phyloP scores from a whole-genome alignment of 2,888 invertebrate species.

The Hirtodrosophila cameraria region DNA sequence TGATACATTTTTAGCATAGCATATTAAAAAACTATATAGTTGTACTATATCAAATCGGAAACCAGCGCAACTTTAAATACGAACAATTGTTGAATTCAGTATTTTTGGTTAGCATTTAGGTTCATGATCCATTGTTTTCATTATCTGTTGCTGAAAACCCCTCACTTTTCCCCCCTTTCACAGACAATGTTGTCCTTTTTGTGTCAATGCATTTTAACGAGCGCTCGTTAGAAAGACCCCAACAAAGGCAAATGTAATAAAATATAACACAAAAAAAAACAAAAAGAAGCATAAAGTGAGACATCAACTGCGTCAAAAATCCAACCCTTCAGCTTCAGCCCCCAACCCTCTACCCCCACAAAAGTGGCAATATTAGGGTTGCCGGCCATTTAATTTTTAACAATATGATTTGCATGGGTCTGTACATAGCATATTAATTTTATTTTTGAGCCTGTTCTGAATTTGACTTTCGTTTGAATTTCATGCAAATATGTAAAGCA shows the following conservation, averaged over 20 bases:
- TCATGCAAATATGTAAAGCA: too few relatives aligned
- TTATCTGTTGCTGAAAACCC: slow-evolving; percentile 65
- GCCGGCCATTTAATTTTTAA: slow-evolving; percentile 41
- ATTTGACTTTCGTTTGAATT: too few relatives aligned
- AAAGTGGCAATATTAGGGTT: slow-evolving; percentile 35
- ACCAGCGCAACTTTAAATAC: slow-evolving; percentile 65
- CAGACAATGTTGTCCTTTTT: slow-evolving; percentile 69
- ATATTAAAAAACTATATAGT: slow-evolving; percentile 50
- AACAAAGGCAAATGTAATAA: slow-evolving; percentile 72
- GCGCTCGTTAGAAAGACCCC: slow-evolving; percentile 70
- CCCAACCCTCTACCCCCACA: background rate
- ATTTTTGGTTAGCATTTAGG: slow-evolving; percentile 65
- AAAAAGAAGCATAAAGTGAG: slow-evolving; percentile 24
- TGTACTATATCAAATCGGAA: slow-evolving; percentile 40
- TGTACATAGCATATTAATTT: slow-evolving; percentile 46
- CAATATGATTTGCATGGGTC: slow-evolving; percentile 58
- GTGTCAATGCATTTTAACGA: slow-evolving; percentile 75
- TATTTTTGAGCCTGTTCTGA: too few relatives aligned
- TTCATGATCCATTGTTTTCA: slow-evolving; percentile 75
- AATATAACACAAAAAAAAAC: slow-evolving; percentile 34
- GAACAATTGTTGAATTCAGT: slow-evolving; percentile 71
- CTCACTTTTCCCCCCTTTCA: background rate
- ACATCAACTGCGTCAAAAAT: slow-evolving; percentile 36
- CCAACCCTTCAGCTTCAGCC: background rate
- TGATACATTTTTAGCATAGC: slow-evolving; percentile 72